A percentile compares a stretch with the other conserved stretches of the same genome.
phyloP scores from a whole-genome alignment of 2,797 vertebrate species.

The Periparus ater region DNA sequence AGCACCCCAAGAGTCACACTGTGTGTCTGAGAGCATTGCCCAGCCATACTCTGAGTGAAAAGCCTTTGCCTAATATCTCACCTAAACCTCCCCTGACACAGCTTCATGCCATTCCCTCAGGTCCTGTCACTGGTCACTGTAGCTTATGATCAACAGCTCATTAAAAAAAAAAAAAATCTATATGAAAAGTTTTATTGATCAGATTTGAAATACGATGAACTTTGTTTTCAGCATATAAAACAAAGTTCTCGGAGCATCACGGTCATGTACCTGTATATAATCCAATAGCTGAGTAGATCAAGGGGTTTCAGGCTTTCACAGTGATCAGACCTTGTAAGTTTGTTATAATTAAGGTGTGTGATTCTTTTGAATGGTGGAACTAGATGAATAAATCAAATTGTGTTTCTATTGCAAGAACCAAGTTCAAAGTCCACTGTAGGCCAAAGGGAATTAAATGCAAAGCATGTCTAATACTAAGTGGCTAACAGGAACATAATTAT shows the following conservation, averaged over 20 bases:
- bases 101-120: not conserved
- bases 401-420: not conserved
- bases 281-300: not conserved
- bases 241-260: not conserved
- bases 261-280: not conserved
- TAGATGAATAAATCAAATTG: not conserved
- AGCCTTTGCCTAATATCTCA: not conserved
- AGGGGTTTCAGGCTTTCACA: not conserved
- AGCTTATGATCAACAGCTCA: not conserved
- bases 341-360: not conserved
- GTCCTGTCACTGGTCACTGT: not conserved
- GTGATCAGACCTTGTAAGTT: not conserved
- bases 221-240: not conserved
- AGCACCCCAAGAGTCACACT: not conserved
- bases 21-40: not conserved
- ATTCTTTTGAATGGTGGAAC: not conserved
- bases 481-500: conserved; percentile 40
- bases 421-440: conserved; percentile 1
- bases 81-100: not conserved
- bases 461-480: conserved; percentile 29
- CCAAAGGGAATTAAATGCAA: conserved; percentile 26
- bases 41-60: not conserved
- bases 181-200: not conserved
- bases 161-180: not conserved
- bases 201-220: not conserved